Base-by-base conservation (phyloP, 1,140 invertebrate species). In the Calephelis virginiensis region DNA sequence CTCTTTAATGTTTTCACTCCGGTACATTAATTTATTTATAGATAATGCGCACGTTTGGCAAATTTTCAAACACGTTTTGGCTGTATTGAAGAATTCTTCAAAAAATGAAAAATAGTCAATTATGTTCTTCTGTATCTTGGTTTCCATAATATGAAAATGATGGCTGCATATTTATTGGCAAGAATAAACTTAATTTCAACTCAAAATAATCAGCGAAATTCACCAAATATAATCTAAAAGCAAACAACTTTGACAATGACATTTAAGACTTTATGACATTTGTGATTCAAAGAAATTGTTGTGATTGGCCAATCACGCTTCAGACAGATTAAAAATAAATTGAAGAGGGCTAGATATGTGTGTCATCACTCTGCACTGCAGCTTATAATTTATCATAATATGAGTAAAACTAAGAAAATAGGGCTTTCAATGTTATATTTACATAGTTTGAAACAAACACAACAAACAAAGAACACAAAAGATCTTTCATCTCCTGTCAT, bases 11-110 rank as follows among this genome's bases (percentile, higher is more conserved):
- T 80, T 82, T 66, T 74, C 85, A 68, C 82, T 89, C 61, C 89
- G 82, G 67, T 82, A 78, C 70, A 86, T 86, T 53, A 89, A 69
- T 77, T 86, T 89, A 89, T 86, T 86, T 73, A 91, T 87, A 85
- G 85, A 79, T 67, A 83, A 73, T 79, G 89, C 86, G 78, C 81
- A 82, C 78, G 85, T 89, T 83, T 89, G 87, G 87, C 89, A 90
- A 74, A 82, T 82, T 82, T 82, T 87, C 84, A 91, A 87, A 81
- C 80, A 80, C 72, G 69, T 78, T 86, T 87, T 91, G 50, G 84
- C 77, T 47, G 75, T 78, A 64, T 78, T 84, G 61, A 83, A 80
- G 59, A 85, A 87, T 74, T 91, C 86, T 74, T 88, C 84, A 67
- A 91, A 89, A 72, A 72, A 83, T 6, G 83, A 83, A 83, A 91